These are phyloP conservation scores for Arctocebus calabarensis DNA, from an alignment of 2,797 vertebrate species.

Conservation along the genomic window DNA sequence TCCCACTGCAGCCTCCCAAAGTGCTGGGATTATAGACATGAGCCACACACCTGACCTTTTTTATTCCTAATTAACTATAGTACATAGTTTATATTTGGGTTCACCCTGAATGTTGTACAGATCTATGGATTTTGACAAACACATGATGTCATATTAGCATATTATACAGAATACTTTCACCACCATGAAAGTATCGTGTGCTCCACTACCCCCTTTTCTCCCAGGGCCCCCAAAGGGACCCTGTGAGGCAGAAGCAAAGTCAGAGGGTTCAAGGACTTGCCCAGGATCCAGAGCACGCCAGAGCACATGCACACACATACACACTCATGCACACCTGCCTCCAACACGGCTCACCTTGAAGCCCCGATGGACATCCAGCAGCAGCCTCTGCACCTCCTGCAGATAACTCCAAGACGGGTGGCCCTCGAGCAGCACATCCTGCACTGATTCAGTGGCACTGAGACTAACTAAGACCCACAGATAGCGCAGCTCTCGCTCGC, in stretches of 20 bases:
- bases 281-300: not conserved
- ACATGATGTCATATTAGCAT: accelerated
- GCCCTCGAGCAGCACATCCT: constrained; percentile 78
- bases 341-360: constrained; percentile 15
- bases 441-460: constrained; percentile 79
- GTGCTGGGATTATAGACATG: no score
- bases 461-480: constrained; percentile 87
- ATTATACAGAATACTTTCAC: not conserved
- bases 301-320: accelerated
- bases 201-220: not conserved
- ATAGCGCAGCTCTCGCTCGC: constrained; percentile 80
- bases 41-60: no score
- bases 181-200: not conserved
- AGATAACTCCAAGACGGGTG: constrained; percentile 86
- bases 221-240: not conserved
- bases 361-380: constrained; percentile 53
- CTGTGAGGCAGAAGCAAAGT: not conserved
- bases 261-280: not conserved
- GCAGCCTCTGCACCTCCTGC: constrained; percentile 77
- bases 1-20: no score
- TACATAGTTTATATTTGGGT: not conserved
- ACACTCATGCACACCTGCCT: accelerated
- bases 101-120: not conserved
- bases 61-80: not conserved
- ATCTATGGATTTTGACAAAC: not conserved